Base-by-base conservation (phyloP, 1,140 invertebrate genomes). In the Drosophila tropicalis region DNA sequence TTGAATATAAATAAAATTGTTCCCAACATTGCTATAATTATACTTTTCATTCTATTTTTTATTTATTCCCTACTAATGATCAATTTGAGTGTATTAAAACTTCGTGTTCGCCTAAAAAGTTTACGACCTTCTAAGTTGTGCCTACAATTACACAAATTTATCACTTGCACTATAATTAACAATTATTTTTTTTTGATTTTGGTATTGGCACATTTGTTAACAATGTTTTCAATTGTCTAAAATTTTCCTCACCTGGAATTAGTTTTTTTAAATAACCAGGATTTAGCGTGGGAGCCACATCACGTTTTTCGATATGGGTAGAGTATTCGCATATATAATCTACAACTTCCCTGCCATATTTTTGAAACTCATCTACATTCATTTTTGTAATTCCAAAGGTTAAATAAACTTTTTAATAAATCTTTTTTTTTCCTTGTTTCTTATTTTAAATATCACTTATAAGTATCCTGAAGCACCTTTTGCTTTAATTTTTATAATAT, bases 301-400 rank as follows among this genome's bases (percentile, higher is more conserved):
- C 92, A 68, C 96, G 93, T 55, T 94, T 91, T 22, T 94, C 93
- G 44, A 99, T 94, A 22, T 95, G 97, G 39, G 96, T 95, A 84
- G 97, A 92, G 91, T 98, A 99, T 70, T 97, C 94, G 73, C 96
- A 97, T 69, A 99, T 98, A 89, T 97, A 99, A 92, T 99, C 98
- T 29, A 99, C 95, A 96, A 98, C 97, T 87, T 98, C 96, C 91
- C 96, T 96, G 25, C 98, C 98, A 62, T 95, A 93, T 76, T 94
- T 93, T 51, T 96, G 94, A 93, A 98, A 98, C 84, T 98, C 96
- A 78, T 95, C 94, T 10, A 95, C 94, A 92, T 98, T 95, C 97
- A 98, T 98, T 76, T 80, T 92, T 51, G 5, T 72, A 19, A 19
- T 60, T 36, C 60, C 19, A 57, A 58, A 63, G 51, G 73, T 73